phyloP scores from a whole-genome alignment of 37 sponge, comb jelly and placozoan species.

The Ianthella basta region DNA sequence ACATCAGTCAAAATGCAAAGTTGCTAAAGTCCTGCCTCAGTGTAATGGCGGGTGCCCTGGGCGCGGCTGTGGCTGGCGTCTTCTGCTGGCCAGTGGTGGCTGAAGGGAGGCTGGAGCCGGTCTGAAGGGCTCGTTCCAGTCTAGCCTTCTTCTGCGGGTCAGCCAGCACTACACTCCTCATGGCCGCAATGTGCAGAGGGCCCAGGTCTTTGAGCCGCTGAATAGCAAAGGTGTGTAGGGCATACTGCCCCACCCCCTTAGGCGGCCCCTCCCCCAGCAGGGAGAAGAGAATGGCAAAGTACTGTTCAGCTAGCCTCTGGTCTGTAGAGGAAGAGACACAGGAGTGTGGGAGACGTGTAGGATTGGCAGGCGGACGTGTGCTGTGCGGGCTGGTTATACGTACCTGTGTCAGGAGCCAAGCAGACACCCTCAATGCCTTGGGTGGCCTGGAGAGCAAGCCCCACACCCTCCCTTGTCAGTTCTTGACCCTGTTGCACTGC shows the following conservation, averaged over 20 bases:
- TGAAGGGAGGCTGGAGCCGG: neutral
- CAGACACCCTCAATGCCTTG: too few species aligned
- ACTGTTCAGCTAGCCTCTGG: neutral
- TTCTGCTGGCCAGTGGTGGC: neutral
- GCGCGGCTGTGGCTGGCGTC: constrained; percentile 32
- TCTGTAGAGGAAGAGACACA: too few species aligned
- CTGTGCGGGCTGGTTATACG: too few species aligned
- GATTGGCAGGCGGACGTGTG: neutral
- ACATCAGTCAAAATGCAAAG: constrained; percentile 51
- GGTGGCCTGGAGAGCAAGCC: too few species aligned
- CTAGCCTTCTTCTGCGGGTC: constrained; percentile 58
- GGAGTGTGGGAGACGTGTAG: too few species aligned
- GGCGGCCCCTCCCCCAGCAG: constrained; percentile 3
- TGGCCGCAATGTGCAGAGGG: constrained; percentile 70
- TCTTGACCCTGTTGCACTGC: neutral
- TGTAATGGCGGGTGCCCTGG: constrained; percentile 63
- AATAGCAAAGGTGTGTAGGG: constrained; percentile 55
- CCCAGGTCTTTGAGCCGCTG: constrained; percentile 71
- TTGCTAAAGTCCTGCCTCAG: constrained; percentile 89
- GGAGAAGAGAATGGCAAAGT: neutral
- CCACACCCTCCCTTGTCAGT: neutral
- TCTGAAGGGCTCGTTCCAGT: constrained; percentile 74
- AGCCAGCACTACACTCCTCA: constrained; percentile 66
- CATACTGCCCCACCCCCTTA: neutral
- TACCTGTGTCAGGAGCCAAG: too few species aligned